These are phyloP conservation scores for Adelosebastes latens DNA, from an alignment of 2,797 vertebrate species.

Conservation along the genomic window DNA sequence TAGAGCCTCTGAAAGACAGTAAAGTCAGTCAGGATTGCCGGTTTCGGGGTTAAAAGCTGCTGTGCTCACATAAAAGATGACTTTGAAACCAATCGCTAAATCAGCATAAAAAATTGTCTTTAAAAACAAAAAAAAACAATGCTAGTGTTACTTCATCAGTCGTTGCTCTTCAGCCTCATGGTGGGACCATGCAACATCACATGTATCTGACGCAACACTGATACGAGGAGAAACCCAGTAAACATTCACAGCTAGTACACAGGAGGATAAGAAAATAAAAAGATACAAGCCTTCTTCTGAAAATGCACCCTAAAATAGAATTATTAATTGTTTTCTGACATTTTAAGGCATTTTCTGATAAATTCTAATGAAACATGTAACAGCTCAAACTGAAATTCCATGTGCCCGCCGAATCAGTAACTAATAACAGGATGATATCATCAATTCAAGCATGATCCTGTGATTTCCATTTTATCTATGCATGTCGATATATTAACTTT, in stretches of 20 bases:
- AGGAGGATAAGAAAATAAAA: slow-evolving; percentile 29
- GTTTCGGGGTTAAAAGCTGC: too few species aligned
- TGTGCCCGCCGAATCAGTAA: neutral
- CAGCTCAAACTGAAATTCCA: neutral
- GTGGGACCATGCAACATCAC: neutral
- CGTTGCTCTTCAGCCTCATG: neutral
- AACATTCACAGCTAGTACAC: slow-evolving; percentile 5
- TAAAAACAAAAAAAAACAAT: neutral
- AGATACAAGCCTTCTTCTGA: neutral
- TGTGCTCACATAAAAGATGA: too few species aligned
- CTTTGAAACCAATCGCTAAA: too few species aligned
- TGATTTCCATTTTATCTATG: neutral
- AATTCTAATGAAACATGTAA: neutral
- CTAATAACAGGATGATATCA: neutral
- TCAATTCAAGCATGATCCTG: neutral
- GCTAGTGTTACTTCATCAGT: neutral
- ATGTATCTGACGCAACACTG: slow-evolving; percentile 29
- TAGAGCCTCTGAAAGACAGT: too few species aligned
- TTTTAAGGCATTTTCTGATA: neutral
- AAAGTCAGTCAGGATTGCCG: too few species aligned
- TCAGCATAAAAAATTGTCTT: too few species aligned
- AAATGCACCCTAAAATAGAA: neutral
- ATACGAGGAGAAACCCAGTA: neutral
- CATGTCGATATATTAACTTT: neutral
- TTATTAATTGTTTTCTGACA: neutral